phyloP scores from a whole-genome alignment of 2,797 vertebrate species.

The Melanotaenia nigrans region DNA sequence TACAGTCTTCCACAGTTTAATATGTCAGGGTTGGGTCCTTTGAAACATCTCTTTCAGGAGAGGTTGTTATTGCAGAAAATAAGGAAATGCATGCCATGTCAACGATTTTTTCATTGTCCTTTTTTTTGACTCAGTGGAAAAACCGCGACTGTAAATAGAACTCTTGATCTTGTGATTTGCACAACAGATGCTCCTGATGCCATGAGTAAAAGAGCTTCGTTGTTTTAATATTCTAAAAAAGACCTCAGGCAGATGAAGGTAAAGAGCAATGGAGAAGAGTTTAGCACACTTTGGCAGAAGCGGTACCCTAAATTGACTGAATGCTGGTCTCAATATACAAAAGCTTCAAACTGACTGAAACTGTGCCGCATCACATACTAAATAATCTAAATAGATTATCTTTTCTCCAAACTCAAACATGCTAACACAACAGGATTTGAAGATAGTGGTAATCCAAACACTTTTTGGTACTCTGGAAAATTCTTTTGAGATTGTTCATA shows the following conservation, averaged over 20 bases:
- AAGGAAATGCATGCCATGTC: not conserved
- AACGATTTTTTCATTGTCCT: not conserved
- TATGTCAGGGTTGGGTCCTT: not conserved
- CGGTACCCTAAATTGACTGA: not conserved
- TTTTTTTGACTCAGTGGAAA: not conserved
- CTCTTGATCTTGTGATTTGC: conserved; percentile 1
- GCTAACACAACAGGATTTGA: not conserved
- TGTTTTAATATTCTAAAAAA: conserved; percentile 4
- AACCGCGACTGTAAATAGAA: not conserved
- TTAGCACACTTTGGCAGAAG: not conserved
- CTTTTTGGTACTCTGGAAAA: not conserved
- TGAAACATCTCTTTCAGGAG: not conserved
- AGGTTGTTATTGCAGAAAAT: not conserved
- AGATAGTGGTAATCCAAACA: not conserved
- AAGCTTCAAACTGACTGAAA: not conserved
- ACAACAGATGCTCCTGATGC: not conserved
- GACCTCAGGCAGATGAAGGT: not conserved
- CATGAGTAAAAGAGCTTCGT: not conserved
- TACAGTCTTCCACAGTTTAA: not conserved
- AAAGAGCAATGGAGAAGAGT: not conserved
- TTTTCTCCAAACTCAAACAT: not conserved
- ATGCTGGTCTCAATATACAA: not conserved
- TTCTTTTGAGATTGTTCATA: not conserved
- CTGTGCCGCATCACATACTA: not conserved
- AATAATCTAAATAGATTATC: not conserved